Base-by-base conservation (phyloP, 23 tunicate species). In the Corella eumyota region DNA sequence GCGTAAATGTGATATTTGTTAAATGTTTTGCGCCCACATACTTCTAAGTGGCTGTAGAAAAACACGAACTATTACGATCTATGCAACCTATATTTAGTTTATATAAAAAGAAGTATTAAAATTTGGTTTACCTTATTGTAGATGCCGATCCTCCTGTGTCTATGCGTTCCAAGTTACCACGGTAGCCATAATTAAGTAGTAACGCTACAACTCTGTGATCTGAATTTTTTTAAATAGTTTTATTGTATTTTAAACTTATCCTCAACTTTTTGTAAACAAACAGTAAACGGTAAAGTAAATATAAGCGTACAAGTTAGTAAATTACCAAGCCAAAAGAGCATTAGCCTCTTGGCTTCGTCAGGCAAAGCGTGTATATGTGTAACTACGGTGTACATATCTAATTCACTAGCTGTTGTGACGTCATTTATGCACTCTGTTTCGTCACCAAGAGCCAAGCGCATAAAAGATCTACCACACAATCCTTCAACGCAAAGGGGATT, bases 381-480 rank as follows among this genome's bases (percentile, higher is more conserved):
- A 0, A 71, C 59, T 28, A 75, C 94, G 25, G 81, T 62, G 61
- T 52, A 64, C 24, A 75, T 32, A 63, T 75, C 94, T 17, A 84
- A 44, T 13, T 69, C 83, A 32, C 94, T 68, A 11, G 94, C 83
- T 2, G 46, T 25, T 22, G 76, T 72, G 31, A 84, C 62, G 62
- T 84, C 94, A 49, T 69, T 50, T 20, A 84, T 68, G 66, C 94
- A 84, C 6, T 75, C 94, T 4, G 58, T 21, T 47, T 84, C 94
- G 29, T 84, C 83, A 21, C 94, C 94, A 19, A 84, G 78, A 2
- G 94, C 94, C 20, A 84, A 50, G 2, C 77, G 65, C 94, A 84
- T 84, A 32, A 84, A 84, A 1, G 83, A 77, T 19, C 94, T 61
- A 0, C 94, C 94, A 36, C 94, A 84, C 0, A 84, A 52, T 11